Evolutionary conservation across 2,113 vertebrate genomes (phyloP), one percentile per base, ranked within the genome.

Genomic region (Pollachius pollachius): DNA sequence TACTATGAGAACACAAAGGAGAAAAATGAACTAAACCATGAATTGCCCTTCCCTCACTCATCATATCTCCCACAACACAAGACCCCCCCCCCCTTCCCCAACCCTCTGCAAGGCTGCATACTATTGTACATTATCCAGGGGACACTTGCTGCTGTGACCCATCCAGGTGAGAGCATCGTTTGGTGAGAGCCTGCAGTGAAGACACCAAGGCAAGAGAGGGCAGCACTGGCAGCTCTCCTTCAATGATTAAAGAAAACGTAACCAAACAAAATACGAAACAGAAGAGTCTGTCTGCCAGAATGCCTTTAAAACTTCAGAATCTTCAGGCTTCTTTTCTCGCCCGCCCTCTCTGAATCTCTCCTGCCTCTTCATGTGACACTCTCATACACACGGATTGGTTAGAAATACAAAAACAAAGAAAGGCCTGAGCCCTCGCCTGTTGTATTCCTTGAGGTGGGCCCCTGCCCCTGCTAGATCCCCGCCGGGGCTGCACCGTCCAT

Each of bases 1-100:
- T 95, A 95, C 93, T 94, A 96, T 94, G 94, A 91, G 89, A 91
- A 87, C 90, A 91, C 92, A 60, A 17, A 61, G 37, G 62, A 74
- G 19, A 30, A 77, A 64, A 73, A 71, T 60, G 68, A 69, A 69
- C 57, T 18, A 41, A 64, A 68, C 23, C 34, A 74, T 62, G 73
- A 65, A 75, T 72, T 74, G 73, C 84, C 82, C 79, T 84, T 52
- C 70, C 67, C 71, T 78, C 82, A 81, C 80, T 85, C 83, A 75
- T 79, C 71, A 64, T 66, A 80, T 75, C 79, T 84, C 76, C 80
- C 81, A 64, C 48, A 70, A 75, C 61, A 67, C 85, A 77, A 73
- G 87, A 77, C 83, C 86, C 81, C 71, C 83, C 86, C 81, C 71
- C 67, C 62, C 64, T 65, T 60, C 12, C 62, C 58, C 65, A 65